Evolutionary conservation across 2,797 vertebrate genomes (phyloP).

Genomic region (Gephyroberyx darwinii): DNA sequence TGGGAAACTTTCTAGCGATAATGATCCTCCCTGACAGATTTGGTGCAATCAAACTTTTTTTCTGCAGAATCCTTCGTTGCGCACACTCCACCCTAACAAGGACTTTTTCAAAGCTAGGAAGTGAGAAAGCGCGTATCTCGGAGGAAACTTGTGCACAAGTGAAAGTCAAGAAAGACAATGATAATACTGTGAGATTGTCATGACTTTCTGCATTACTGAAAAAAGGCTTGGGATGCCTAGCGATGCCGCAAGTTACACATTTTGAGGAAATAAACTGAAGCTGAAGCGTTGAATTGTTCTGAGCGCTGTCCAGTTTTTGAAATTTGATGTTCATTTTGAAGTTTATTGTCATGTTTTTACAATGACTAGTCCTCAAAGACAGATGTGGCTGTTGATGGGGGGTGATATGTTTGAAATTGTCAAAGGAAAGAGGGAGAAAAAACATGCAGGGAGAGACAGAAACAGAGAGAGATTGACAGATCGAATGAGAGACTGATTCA

Average conservation of each 20-base stretch:
- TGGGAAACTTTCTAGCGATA: conserved; percentile 76
- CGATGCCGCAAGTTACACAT: neutral
- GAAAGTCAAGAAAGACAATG: conserved; percentile 25
- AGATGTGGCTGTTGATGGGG: conserved; percentile 33
- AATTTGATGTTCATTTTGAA: too few species aligned
- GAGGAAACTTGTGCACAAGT: conserved; percentile 45
- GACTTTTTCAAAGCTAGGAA: conserved; percentile 61
- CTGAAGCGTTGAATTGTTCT: conserved; percentile 1
- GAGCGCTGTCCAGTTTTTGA: conserved; percentile 11
- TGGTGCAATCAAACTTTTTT: conserved; percentile 73
- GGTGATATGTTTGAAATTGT: conserved; percentile 45
- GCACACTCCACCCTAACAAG: conserved; percentile 60
- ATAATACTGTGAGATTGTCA: conserved; percentile 13
- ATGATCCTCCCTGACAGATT: conserved; percentile 78
- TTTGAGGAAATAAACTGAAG: neutral
- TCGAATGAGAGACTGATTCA: conserved; percentile 66
- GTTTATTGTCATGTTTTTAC: conserved; percentile 12
- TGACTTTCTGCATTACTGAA: conserved; percentile 34
- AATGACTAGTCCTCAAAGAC: conserved; percentile 21
- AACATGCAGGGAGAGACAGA: conserved; percentile 26
- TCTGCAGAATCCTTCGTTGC: conserved; percentile 58
- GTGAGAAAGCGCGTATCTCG: conserved; percentile 22
- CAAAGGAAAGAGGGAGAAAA: conserved; percentile 33
- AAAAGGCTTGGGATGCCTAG: conserved; percentile 15
- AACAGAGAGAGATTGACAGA: conserved; percentile 58